Conservation (phyloP, 2,888 invertebrate species). For the Antheraea yamamai region DNA sequence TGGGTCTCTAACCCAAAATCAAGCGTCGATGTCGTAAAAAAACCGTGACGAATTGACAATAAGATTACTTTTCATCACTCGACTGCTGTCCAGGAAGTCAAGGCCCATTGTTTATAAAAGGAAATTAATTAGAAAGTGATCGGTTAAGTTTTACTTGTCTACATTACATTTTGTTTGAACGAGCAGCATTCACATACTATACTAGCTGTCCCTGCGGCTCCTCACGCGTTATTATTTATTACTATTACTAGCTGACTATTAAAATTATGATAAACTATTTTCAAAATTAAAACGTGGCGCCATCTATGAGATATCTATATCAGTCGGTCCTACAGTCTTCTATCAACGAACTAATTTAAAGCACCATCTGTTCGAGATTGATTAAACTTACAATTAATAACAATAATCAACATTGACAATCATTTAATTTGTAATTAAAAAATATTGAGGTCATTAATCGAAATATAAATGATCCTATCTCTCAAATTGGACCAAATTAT, state of each 20-base stretch:
- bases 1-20: conserved; percentile 12
- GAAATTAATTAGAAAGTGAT: conserved; percentile 10
- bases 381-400: no score
- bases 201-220: not conserved
- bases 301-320: no score
- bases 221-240: not conserved
- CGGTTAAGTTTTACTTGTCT: not conserved
- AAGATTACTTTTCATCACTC: conserved; percentile 2
- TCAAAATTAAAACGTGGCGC: no score
- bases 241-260: not conserved
- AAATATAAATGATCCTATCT: no score
- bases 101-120: conserved; percentile 7
- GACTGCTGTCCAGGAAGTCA: conserved; percentile 12
- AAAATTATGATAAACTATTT: no score
- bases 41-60: conserved; percentile 15
- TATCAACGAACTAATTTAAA: no score
- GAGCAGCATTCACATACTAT: not conserved
- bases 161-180: not conserved
- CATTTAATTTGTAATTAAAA: no score
- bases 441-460: no score
- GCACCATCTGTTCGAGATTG: no score
- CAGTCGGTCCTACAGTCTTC: no score
- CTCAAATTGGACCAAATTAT: no score
- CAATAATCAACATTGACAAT: no score
- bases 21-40: not conserved